phyloP scores from a whole-genome alignment of 2,113 vertebrate species.

The Eptatretus burgeri region DNA sequence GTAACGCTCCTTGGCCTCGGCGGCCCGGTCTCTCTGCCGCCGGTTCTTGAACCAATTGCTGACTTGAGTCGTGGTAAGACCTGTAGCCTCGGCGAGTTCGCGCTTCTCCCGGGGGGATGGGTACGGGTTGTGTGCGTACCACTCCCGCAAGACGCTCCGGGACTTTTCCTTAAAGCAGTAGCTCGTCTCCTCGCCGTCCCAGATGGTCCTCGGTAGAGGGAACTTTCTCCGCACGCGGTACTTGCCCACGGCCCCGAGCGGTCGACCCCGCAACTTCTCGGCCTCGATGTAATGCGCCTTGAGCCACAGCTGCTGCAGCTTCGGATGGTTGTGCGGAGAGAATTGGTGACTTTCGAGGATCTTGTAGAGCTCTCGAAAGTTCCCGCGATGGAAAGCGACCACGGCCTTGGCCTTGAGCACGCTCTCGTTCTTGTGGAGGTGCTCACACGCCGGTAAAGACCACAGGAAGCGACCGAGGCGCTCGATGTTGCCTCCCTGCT shows the following conservation, averaged over 20 bases:
- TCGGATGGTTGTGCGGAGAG: constrained; percentile 17
- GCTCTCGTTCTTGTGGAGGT: constrained; percentile 14
- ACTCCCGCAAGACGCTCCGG: constrained; percentile 15
- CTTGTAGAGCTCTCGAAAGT: constrained; percentile 18
- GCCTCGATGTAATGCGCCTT: constrained; percentile 19
- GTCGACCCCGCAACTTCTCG: constrained; percentile 18
- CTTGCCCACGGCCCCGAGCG: constrained; percentile 24
- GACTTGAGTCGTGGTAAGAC: constrained; percentile 17
- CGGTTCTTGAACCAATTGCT: constrained; percentile 21
- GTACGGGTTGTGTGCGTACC: constrained; percentile 18
- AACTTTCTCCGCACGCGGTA: constrained; percentile 22
- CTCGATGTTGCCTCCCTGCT: constrained; percentile 16
- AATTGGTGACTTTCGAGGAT: constrained; percentile 19
- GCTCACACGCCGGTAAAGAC: constrained; percentile 14
- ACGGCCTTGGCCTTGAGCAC: constrained; percentile 19
- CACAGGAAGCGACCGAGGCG: constrained; percentile 17
- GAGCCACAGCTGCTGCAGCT: constrained; percentile 26
- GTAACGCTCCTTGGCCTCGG: constrained; percentile 12
- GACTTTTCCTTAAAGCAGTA: constrained; percentile 30
- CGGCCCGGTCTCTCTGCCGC: constrained; percentile 16
- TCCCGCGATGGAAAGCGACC: constrained; percentile 22
- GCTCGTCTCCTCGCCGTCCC: constrained; percentile 25
- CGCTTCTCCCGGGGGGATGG: constrained; percentile 20
- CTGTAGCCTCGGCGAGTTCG: constrained; percentile 15
- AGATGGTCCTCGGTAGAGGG: constrained; percentile 22